These are phyloP conservation scores for Lasius fuliginosus DNA, from an alignment of 2,888 invertebrate species.

Conservation along the genomic window DNA sequence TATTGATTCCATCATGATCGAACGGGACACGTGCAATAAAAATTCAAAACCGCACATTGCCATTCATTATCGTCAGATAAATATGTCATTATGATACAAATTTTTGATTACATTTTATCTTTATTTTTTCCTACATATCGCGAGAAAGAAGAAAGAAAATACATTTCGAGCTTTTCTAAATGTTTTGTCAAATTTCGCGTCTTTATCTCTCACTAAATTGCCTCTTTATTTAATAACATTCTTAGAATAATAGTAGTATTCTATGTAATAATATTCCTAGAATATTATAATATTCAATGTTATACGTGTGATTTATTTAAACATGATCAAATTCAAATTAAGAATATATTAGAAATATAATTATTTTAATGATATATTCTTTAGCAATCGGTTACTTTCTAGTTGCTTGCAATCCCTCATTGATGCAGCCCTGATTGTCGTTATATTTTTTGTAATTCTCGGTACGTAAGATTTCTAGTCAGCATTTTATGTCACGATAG, in stretches of 20 bases:
- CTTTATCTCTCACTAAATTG: neutral
- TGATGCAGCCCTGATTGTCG: neutral
- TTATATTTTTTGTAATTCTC: neutral
- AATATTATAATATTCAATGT: too few relatives aligned
- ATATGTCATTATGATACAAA: neutral
- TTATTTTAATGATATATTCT: neutral
- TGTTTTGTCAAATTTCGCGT: neutral
- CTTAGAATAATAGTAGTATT: too few relatives aligned
- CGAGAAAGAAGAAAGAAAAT: neutral
- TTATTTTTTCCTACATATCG: neutral
- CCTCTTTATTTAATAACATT: neutral
- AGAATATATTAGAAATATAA: neutral
- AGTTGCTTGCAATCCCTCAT: neutral
- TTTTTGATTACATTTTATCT: neutral
- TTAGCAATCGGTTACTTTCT: neutral
- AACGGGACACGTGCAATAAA: neutral
- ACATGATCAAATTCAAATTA: neutral
- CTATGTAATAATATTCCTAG: too few relatives aligned
- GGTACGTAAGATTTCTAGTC: slow-evolving; percentile 22
- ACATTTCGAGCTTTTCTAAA: neutral
- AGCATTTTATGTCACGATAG: slow-evolving; percentile 17
- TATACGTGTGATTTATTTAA: neutral
- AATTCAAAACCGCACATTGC: slow-evolving; percentile 17
- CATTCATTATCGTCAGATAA: neutral
- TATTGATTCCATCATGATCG: slow-evolving; percentile 48